phyloP scores from a whole-genome alignment of 23 tunicate genomes.

The Trididemnum nubilum region DNA sequence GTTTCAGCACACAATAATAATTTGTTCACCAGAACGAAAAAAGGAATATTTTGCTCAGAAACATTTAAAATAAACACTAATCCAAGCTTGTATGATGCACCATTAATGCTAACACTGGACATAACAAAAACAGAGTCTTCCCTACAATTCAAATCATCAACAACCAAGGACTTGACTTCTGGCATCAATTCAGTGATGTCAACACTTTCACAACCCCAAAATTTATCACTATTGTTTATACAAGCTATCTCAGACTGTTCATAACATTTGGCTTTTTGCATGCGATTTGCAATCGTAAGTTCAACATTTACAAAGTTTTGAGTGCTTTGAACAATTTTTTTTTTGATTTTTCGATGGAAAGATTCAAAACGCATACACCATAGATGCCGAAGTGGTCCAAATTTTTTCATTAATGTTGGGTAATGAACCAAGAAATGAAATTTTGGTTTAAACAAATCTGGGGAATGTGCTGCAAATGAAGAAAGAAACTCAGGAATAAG shows the following conservation, averaged over 20 bases:
- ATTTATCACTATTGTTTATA: background rate
- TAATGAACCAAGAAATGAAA: constrained; percentile 37
- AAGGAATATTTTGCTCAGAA: constrained; percentile 11
- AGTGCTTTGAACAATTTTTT: constrained; percentile 7
- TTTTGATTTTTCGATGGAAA: constrained; percentile 36
- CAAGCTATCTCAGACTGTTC: background rate
- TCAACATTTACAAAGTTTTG: constrained; percentile 26
- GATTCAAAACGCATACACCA: constrained; percentile 46
- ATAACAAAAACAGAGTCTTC: background rate
- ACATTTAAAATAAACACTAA: constrained; percentile 23
- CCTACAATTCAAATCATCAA: background rate
- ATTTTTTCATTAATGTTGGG: constrained; percentile 12
- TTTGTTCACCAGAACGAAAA: background rate
- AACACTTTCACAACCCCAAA: background rate
- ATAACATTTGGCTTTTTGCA: constrained; percentile 7
- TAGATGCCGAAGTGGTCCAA: constrained; percentile 27
- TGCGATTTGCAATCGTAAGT: constrained; percentile 7
- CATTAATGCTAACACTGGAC: background rate
- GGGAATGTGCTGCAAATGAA: background rate
- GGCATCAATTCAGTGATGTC: background rate
- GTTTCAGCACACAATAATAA: background rate
- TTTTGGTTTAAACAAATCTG: constrained; percentile 10
- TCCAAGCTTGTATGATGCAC: background rate
- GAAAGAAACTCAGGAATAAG: constrained; percentile 8
- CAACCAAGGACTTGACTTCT: no score